Evolutionary conservation across 2,888 invertebrate species (phyloP).

Genomic region (Drosophila subquinaria): DNA sequence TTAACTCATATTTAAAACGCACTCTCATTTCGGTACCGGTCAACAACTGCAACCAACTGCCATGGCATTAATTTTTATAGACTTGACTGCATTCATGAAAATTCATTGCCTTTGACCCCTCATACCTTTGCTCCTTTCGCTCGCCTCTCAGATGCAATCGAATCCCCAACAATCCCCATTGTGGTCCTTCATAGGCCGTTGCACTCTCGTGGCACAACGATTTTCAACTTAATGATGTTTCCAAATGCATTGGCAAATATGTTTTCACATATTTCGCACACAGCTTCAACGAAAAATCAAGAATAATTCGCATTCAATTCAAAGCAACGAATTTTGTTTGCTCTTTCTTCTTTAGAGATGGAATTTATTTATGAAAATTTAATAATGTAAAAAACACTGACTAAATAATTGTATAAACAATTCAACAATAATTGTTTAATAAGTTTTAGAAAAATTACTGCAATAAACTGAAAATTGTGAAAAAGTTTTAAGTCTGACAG

Average conservation of each 20-base stretch:
- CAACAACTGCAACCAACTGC: slow-evolving; percentile 65
- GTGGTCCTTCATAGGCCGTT: slow-evolving; percentile 74
- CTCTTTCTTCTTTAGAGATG: slow-evolving; percentile 16
- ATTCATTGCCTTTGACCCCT: slow-evolving; percentile 65
- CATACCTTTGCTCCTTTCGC: too few species aligned
- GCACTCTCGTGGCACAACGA: slow-evolving; percentile 70
- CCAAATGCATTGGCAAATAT: slow-evolving; percentile 81
- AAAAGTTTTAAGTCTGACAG: too few species aligned
- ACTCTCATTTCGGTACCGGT: slow-evolving; percentile 44
- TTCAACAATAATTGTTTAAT: too few species aligned
- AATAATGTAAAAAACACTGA: too few species aligned
- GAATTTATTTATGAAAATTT: background rate
- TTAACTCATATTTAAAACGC: slow-evolving; percentile 78
- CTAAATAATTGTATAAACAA: too few species aligned
- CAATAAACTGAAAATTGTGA: too few species aligned
- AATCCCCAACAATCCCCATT: slow-evolving; percentile 23
- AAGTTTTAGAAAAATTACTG: too few species aligned
- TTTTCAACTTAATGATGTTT: slow-evolving; percentile 80
- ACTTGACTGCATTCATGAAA: slow-evolving; percentile 80
- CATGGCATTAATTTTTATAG: slow-evolving; percentile 79
- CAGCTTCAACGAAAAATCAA: slow-evolving; percentile 47
- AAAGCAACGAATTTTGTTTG: slow-evolving; percentile 15
- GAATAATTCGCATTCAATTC: background rate
- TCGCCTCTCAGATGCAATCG: slow-evolving; percentile 28
- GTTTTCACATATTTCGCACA: slow-evolving; percentile 60